Conservation (phyloP, 1,140 invertebrate species). For the Propsilocerus akamusi region DNA sequence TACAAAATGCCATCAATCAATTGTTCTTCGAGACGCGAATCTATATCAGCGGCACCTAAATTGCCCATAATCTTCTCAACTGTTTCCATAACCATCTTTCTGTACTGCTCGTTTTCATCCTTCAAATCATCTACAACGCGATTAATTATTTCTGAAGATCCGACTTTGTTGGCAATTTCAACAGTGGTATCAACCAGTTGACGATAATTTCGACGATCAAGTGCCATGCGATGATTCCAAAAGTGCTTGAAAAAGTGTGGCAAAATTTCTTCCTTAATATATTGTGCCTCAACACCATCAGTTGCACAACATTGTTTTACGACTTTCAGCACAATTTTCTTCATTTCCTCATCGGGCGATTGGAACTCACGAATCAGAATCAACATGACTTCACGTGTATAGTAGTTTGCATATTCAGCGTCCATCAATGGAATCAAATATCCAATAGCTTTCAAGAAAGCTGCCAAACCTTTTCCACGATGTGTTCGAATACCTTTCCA, state of each 20-base stretch:
- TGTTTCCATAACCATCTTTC: slow-evolving; percentile 99
- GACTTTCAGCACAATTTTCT: slow-evolving; percentile 99
- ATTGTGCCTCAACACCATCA: slow-evolving; percentile 97
- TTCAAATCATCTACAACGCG: slow-evolving; percentile 97
- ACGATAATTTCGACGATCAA: slow-evolving; percentile 93
- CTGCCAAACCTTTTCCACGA: slow-evolving; percentile 94
- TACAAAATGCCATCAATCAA: slow-evolving; percentile 98
- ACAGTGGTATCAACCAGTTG: slow-evolving; percentile 98
- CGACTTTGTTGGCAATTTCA: slow-evolving; percentile 99
- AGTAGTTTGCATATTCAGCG: slow-evolving; percentile 99
- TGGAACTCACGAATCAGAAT: slow-evolving; percentile 98
- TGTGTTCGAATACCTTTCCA: slow-evolving; percentile 99
- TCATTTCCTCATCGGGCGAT: slow-evolving; percentile 99
- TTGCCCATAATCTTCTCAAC: slow-evolving; percentile 99
- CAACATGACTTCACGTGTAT: slow-evolving; percentile 98
- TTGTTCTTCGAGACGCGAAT: slow-evolving; percentile 93
- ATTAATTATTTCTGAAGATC: slow-evolving; percentile 96
- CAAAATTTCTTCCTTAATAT: slow-evolving; percentile 98
- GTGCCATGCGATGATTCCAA: slow-evolving; percentile 99
- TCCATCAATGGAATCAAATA: slow-evolving; percentile 99
- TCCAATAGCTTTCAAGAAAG: slow-evolving; percentile 98
- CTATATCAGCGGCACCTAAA: slow-evolving; percentile 93
- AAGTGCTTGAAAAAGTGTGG: slow-evolving; percentile 99
- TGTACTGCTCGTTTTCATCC: slow-evolving; percentile 98
- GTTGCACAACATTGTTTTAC: slow-evolving; percentile 99